Base-by-base conservation (phyloP, 1,140 invertebrate species). In the Trichonephila clavata region DNA sequence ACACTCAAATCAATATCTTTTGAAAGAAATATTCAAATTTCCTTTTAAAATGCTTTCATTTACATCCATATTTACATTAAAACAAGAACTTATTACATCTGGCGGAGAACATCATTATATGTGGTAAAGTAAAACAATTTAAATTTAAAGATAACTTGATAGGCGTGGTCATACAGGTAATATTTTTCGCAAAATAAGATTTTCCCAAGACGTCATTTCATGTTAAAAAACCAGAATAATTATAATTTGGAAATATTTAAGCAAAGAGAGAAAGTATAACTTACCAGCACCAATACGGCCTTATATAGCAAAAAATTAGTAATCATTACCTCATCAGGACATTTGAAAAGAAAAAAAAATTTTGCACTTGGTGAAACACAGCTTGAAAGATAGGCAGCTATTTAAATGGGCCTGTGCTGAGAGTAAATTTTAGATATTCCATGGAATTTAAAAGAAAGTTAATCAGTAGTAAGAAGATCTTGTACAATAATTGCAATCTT, bases 281-380 rank as follows among this genome's bases (percentile, higher is more conserved):
- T 77, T 77, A 77, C 71, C 27, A 14, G 14, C 14, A 32, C 24
- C 10, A 77, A 77, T 39, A 77, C 27, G 14, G 27, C 71, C 71
- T 77, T 77, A 77, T 77, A 77, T 77, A 77, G 71, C 32, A 77
- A 63, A 63, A 77, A 39, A 18, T 77, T 39, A 32, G 18, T 32
- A 20, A 77, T 32, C 71, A 68, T 24, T 68, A 68, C 65, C 65
- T 68, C 65, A 77, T 77, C 71, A 39, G 24, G 32, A 32, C 27
- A 77, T 77, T 77, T 77, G 71, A 77, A 77, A 77, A 27, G 32
- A 32, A 77, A 77, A 24, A 77, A 77, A 77, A 77, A 39, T 5
- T 77, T 0, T n/a, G 2, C 32, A 68, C 21, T 21, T 77, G 71
- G 18, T 39, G 27, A 32, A 39, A 77, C 71, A 18, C 71, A 77